Base-by-base conservation (phyloP, 2,888 invertebrate species). In the Hoplodrina blanda region DNA sequence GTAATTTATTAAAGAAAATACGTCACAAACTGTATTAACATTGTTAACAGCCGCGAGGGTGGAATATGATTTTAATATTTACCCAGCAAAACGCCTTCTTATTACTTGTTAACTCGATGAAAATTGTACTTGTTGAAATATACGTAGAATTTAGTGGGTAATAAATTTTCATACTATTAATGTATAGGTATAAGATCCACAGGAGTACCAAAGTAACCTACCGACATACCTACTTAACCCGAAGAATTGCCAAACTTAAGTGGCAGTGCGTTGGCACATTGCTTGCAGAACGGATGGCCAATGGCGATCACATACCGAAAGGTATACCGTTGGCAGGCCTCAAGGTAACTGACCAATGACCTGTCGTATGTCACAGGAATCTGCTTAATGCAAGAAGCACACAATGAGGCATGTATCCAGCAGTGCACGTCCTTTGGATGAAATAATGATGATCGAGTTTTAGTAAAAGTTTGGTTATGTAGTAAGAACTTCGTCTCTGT, bases 1-100 rank as follows among this genome's bases (percentile, higher is more conserved):
- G 66, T 61, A 75, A 69, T 69, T 63, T 70, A 80, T 69, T 76
- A 33, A 69, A 67, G 66, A 60, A 78, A 82, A 76, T 78, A 76
- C 62, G 73, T 73, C 75, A 82, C 80, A 81, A 81, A 79, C 69
- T 80, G 72, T 76, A 60, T 83, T 80, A 80, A 82, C 79, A 80
- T 78, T 76, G 72, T 73, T 80, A 77, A 74, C 73, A 75, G 61
- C 63, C 61, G 70, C 62, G 73, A 75, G 73, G 74, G 65, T 30
- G 73, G 67, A 56, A 70, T 68, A 64, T 61, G 59, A 64, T 67
- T 85, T 84, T 76, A 84, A 84, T 85, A 87, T 88, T 87, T 79
- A 85, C 78, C 68, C 73, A 80, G 77, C 63, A 73, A 78, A 82
- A 69, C 75, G 73, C 65, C 69, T 77, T 70, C 80, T 81, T 65